Percentiles rank a stretch among this genome's conserved stretches.
Evolutionary conservation across 2,113 vertebrate genomes (phyloP).

Genomic region (Thalassarche chlororhynchos): DNA sequence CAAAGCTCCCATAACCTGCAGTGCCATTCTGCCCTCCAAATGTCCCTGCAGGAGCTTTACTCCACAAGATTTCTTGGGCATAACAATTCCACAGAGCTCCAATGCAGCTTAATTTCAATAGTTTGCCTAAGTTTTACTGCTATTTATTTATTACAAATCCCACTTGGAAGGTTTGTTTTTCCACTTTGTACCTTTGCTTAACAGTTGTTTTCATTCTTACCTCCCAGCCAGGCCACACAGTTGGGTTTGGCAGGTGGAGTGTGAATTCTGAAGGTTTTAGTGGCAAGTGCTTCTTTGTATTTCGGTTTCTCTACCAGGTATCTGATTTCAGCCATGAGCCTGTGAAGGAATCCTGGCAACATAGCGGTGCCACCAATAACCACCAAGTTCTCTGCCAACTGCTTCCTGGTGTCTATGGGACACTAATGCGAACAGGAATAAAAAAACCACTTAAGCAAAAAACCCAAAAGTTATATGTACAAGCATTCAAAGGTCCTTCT

Average conservation of each 20-base stretch:
- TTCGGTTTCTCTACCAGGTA: constrained; percentile 93
- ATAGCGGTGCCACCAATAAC: constrained; percentile 94
- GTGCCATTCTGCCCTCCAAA: neutral
- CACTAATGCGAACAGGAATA: constrained; percentile 76
- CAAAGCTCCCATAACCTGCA: neutral
- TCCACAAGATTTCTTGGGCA: neutral
- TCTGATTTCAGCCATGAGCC: constrained; percentile 92
- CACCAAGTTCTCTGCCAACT: constrained; percentile 93
- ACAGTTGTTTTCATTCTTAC: constrained; percentile 64
- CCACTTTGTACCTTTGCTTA: neutral
- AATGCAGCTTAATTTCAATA: neutral
- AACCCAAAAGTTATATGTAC: neutral
- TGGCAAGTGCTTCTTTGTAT: constrained; percentile 86
- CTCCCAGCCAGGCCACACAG: constrained; percentile 97
- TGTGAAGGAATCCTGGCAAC: constrained; percentile 94
- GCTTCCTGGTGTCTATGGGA: constrained; percentile 95
- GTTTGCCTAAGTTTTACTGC: neutral
- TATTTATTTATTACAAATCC: neutral
- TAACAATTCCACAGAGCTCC: neutral
- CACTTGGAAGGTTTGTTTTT: neutral
- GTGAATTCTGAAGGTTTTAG: constrained; percentile 92
- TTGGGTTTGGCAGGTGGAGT: constrained; percentile 94
- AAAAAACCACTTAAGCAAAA: too few species aligned
- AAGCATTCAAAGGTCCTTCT: neutral
- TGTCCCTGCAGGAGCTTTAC: neutral